These are phyloP conservation scores for Jaculus jaculus DNA, from an alignment of 2,113 vertebrate genomes.

Conservation along the genomic window DNA sequence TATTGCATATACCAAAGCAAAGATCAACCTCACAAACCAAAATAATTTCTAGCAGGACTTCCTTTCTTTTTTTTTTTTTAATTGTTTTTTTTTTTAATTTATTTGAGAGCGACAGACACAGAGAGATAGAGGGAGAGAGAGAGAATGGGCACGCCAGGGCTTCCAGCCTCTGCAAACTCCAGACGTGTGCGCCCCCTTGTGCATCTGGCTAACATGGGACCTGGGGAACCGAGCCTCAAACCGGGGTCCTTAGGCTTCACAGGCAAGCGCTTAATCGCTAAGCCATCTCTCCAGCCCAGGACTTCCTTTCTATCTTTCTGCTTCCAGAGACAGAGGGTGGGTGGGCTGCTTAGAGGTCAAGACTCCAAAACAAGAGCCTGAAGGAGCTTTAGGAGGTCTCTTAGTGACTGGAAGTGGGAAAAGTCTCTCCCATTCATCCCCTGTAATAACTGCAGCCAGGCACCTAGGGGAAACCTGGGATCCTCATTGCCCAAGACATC, in stretches of 20 bases:
- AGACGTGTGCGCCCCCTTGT: too few relatives aligned
- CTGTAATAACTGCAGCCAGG: not conserved
- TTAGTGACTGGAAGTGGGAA: not conserved
- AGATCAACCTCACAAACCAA: slow-evolving; percentile 38
- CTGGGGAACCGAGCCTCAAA: too few relatives aligned
- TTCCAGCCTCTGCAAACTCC: too few relatives aligned
- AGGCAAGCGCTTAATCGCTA: too few relatives aligned
- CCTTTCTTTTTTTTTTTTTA: too few relatives aligned
- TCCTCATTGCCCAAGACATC: not conserved
- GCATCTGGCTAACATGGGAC: too few relatives aligned
- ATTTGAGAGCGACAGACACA: too few relatives aligned
- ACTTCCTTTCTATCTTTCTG: not conserved
- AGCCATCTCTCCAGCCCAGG: too few relatives aligned
- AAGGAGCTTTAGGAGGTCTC: not conserved
- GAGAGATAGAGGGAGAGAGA: too few relatives aligned
- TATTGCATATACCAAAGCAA: slow-evolving; percentile 41
- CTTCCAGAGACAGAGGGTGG: not conserved
- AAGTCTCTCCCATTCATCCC: not conserved
- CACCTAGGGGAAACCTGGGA: not conserved
- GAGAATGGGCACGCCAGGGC: too few relatives aligned
- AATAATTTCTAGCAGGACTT: slow-evolving; percentile 3
- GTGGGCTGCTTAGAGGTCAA: not conserved
- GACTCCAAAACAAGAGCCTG: not conserved
- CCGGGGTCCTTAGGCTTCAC: too few relatives aligned
- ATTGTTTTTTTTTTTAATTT: too few relatives aligned